Conservation (phyloP, 2,888 invertebrate species). For the Tinea pellionella region DNA sequence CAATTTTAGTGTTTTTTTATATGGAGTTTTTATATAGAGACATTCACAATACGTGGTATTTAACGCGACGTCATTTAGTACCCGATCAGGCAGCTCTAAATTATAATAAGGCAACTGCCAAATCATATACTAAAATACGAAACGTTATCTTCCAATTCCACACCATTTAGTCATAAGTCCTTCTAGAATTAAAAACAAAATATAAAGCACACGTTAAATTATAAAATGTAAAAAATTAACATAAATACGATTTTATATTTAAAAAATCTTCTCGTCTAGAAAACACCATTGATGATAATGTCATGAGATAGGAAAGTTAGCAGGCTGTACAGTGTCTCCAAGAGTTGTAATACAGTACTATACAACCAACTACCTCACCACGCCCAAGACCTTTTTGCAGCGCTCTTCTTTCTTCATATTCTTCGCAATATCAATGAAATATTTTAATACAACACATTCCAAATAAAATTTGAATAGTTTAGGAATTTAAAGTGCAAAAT, state of each 20-base stretch:
- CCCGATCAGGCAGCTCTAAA: background rate
- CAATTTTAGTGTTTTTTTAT: too few relatives aligned
- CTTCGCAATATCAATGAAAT: background rate
- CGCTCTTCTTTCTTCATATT: background rate
- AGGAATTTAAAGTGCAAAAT: background rate
- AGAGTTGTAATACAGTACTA: conserved; percentile 93
- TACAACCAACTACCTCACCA: conserved; percentile 99
- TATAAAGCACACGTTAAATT: background rate
- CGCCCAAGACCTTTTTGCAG: conserved; percentile 48
- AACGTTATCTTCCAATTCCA: background rate
- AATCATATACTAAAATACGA: background rate
- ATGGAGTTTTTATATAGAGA: too few relatives aligned
- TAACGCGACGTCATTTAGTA: background rate
- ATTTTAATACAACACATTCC: too few relatives aligned
- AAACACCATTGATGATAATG: conserved; percentile 9
- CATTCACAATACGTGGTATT: background rate
- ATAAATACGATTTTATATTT: background rate
- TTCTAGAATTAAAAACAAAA: background rate
- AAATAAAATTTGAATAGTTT: background rate
- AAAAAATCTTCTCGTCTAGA: background rate
- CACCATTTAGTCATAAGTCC: background rate
- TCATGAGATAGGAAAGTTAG: conserved; percentile 89
- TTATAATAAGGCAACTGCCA: background rate
- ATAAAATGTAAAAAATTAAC: background rate
- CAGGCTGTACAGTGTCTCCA: conserved; percentile 94